These are phyloP conservation scores for Gymnodraco acuticeps DNA, from an alignment of 2,797 vertebrate species.

Conservation along the genomic window DNA sequence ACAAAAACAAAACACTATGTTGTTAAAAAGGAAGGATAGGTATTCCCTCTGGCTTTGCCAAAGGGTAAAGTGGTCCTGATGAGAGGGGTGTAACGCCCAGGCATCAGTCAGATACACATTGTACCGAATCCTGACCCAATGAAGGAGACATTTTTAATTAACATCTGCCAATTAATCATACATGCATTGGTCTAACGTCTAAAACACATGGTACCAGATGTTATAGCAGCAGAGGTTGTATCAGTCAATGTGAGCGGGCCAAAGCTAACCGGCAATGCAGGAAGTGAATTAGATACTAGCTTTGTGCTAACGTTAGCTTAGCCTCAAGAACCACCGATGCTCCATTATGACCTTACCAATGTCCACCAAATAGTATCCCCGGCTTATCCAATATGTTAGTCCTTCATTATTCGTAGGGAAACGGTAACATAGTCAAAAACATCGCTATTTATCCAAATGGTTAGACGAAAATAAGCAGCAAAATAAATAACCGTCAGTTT, in stretches of 20 bases:
- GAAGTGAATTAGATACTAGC: constrained; percentile 53
- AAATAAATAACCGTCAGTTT: constrained; percentile 11
- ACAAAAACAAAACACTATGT: not conserved
- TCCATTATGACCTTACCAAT: constrained; percentile 41
- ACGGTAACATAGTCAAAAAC: not conserved
- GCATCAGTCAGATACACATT: constrained; percentile 2
- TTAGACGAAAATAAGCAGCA: constrained; percentile 19
- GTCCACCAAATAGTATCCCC: not conserved
- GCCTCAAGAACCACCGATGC: not conserved
- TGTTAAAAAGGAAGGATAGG: not conserved
- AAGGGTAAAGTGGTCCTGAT: constrained; percentile 68
- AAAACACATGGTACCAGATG: not conserved
- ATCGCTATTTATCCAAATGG: constrained; percentile 14
- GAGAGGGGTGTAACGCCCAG: constrained; percentile 59
- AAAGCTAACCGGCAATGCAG: constrained; percentile 37
- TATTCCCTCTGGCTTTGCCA: not conserved
- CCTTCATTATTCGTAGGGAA: constrained; percentile 39
- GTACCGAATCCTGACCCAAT: not conserved
- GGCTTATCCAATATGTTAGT: constrained; percentile 16
- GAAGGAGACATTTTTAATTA: not conserved
- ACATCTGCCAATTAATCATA: not conserved
- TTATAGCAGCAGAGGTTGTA: not conserved
- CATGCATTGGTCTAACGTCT: not conserved
- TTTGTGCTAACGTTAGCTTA: constrained; percentile 46
- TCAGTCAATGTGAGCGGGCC: constrained; percentile 36